Conservation (phyloP, 2,888 invertebrate genomes). For the Apodemia mormo region DNA sequence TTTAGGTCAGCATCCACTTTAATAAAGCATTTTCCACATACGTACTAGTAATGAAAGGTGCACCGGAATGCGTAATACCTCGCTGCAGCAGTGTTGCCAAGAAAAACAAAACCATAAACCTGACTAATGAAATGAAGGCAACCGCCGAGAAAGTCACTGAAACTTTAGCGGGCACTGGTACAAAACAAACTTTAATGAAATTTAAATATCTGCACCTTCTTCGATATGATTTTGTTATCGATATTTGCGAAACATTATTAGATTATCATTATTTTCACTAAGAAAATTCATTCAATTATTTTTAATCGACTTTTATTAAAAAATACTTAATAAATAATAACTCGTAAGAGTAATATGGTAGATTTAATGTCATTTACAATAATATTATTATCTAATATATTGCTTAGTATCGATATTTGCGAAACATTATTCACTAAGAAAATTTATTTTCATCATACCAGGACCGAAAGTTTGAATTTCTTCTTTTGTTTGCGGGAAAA, state of each 20-base stretch:
- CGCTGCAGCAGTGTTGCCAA: conserved; percentile 3
- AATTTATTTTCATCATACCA: too few species aligned
- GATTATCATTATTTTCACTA: neutral
- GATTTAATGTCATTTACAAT: too few species aligned
- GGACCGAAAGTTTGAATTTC: too few species aligned
- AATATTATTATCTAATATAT: too few species aligned
- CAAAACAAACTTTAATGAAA: neutral
- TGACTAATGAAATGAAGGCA: conserved; percentile 52
- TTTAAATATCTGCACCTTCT: neutral
- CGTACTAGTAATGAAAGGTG: conserved; percentile 96
- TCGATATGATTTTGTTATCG: neutral
- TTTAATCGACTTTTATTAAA: too few species aligned
- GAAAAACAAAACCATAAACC: conserved; percentile 40
- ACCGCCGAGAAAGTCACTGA: conserved; percentile 53
- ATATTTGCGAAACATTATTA: neutral
- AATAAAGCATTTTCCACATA: conserved; percentile 89
- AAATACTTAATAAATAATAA: too few species aligned
- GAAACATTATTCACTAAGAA: too few species aligned
- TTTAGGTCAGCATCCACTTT: conserved; percentile 86
- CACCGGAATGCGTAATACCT: conserved; percentile 94
- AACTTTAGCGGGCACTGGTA: conserved; percentile 65
- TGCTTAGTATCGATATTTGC: too few species aligned
- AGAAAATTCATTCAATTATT: neutral
- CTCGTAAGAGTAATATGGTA: too few species aligned
- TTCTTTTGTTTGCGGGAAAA: too few species aligned